Percentiles rank a stretch among this genome's conserved stretches.
Evolutionary conservation across 1,140 invertebrate genomes (phyloP).

Genomic region (Halesus radiatus): DNA sequence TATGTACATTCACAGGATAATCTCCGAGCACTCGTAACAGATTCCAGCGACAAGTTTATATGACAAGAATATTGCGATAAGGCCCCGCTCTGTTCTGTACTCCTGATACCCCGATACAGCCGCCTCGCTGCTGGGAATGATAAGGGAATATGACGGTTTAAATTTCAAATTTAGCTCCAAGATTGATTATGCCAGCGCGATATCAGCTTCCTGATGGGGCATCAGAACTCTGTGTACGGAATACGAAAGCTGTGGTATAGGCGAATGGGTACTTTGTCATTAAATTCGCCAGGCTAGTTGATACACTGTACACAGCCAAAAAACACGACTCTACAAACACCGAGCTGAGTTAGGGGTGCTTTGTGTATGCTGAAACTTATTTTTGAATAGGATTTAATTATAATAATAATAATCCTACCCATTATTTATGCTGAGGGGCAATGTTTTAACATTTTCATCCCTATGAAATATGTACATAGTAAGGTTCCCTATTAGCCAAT

Average conservation of each 20-base stretch:
- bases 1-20: slow-evolving; percentile 38
- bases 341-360: no score
- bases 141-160: slow-evolving; percentile 52
- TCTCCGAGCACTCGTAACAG: slow-evolving; percentile 48
- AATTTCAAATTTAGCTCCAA: slow-evolving; percentile 51
- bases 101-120: slow-evolving; percentile 27
- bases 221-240: slow-evolving; percentile 2
- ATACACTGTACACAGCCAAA: no score
- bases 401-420: no score
- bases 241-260: not conserved
- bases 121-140: slow-evolving; percentile 39
- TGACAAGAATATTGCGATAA: slow-evolving; percentile 53
- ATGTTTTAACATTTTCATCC: no score
- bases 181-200: slow-evolving; percentile 46
- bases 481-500: not conserved
- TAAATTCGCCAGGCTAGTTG: not conserved
- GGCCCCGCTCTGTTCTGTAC: slow-evolving; percentile 41
- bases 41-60: slow-evolving; percentile 54
- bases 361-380: no score
- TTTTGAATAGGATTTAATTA: no score
- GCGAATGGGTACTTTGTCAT: not conserved
- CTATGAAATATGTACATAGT: no score
- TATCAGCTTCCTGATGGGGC: slow-evolving; percentile 18
- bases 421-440: no score
- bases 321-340: no score